phyloP scores from a whole-genome alignment of 92 coral and sea anemone genomes.

The Muricea muricata region DNA sequence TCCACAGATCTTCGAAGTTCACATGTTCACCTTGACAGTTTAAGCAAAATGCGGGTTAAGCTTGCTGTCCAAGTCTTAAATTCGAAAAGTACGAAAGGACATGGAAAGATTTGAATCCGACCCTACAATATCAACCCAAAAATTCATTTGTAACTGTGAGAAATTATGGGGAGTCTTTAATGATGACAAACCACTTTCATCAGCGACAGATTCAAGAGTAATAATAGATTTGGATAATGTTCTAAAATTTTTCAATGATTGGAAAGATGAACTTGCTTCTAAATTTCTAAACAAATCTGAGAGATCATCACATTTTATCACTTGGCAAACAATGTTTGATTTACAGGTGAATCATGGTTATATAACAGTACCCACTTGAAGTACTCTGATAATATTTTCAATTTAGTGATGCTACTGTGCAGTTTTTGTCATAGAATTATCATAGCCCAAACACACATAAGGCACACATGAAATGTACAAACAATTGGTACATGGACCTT shows the following conservation, averaged over 20 bases:
- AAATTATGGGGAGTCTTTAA: constrained; percentile 10
- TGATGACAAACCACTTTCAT: background rate
- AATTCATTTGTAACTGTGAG: background rate
- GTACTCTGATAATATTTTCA: too few species aligned
- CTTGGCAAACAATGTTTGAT: constrained; percentile 14
- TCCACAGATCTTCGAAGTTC: constrained; percentile 60
- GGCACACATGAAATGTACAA: too few species aligned
- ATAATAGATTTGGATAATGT: background rate
- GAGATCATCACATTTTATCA: background rate
- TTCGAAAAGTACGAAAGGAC: background rate
- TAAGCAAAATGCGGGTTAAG: background rate
- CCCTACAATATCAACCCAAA: background rate
- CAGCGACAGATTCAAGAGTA: background rate
- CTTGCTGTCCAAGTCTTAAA: background rate
- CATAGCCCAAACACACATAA: too few species aligned
- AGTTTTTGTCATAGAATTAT: too few species aligned
- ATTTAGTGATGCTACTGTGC: background rate
- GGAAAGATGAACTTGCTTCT: background rate
- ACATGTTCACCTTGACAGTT: constrained; percentile 39
- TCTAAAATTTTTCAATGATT: background rate
- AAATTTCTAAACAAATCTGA: background rate
- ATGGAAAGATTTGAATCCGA: background rate
- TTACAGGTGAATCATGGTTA: too few species aligned
- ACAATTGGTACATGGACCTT: too few species aligned
- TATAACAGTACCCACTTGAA: background rate